phyloP scores from a whole-genome alignment of 2,113 vertebrate species.

The Penelope pileata region DNA sequence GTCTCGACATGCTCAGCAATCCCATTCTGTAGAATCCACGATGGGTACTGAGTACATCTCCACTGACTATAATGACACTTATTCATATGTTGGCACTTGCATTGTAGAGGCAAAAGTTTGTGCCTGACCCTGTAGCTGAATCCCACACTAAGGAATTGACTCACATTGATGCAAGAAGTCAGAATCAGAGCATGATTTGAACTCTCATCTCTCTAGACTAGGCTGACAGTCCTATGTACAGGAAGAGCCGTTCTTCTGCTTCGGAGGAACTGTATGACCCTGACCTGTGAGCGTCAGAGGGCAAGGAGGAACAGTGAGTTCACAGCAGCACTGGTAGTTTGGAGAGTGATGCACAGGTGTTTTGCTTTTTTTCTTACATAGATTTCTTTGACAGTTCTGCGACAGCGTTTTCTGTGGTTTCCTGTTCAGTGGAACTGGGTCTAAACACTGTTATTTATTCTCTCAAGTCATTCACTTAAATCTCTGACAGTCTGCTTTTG shows the following conservation, averaged over 20 bases:
- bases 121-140: background rate
- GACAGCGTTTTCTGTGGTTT: background rate
- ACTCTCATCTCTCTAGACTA: fast-evolving
- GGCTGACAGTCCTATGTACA: background rate
- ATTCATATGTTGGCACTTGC: background rate
- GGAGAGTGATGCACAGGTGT: background rate
- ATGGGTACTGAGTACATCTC: background rate
- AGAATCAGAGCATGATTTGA: background rate
- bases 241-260: background rate
- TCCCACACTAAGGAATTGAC: background rate
- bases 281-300: background rate
- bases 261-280: background rate
- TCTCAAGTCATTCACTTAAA: constrained; percentile 12
- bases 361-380: background rate
- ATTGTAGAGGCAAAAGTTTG: background rate
- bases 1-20: fast-evolving
- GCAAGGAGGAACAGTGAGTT: background rate
- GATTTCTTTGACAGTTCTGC: background rate
- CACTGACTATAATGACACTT: background rate
- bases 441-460: constrained; percentile 40
- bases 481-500: constrained; percentile 23
- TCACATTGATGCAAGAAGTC: background rate
- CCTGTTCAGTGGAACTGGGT: background rate
- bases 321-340: background rate
- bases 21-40: background rate